These are phyloP conservation scores for Anticlea derivata DNA, from an alignment of 2,888 invertebrate species.

Conservation along the genomic window DNA sequence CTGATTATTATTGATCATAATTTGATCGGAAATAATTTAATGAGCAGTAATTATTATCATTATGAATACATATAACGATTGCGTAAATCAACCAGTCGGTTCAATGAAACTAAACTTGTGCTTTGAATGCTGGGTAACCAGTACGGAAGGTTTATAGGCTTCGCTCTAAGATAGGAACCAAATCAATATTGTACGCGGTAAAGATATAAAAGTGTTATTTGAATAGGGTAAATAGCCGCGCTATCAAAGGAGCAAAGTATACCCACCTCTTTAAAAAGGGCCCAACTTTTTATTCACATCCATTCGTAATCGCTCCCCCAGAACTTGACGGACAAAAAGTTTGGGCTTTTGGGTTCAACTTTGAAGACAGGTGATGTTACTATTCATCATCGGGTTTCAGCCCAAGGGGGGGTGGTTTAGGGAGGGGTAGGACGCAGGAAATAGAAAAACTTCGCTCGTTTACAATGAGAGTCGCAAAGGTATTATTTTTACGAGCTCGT, in stretches of 20 bases:
- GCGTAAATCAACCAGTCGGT: too few relatives aligned
- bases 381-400: constrained; percentile 42
- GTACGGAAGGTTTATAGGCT: too few relatives aligned
- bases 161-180: too few relatives aligned
- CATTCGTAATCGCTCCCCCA: constrained; percentile 36
- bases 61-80: not conserved
- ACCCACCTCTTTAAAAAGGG: constrained; percentile 36
- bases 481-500: constrained; percentile 52
- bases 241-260: constrained; percentile 30
- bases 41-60: not conserved
- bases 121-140: too few relatives aligned
- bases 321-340: constrained; percentile 40
- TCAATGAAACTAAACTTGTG: too few relatives aligned
- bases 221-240: constrained; percentile 28
- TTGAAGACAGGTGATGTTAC: constrained; percentile 46
- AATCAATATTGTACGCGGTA: constrained; percentile 11
- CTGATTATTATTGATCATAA: not conserved
- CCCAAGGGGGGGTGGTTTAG: constrained; percentile 10
- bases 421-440: constrained; percentile 44
- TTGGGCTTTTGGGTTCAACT: constrained; percentile 28
- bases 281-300: constrained; percentile 35
- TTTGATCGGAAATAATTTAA: not conserved
- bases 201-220: constrained; percentile 19
- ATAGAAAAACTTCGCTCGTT: constrained; percentile 67
- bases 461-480: constrained; percentile 50